Evolutionary conservation across 1,140 invertebrate genomes (phyloP).

Genomic region (Euglossa dilemma): DNA sequence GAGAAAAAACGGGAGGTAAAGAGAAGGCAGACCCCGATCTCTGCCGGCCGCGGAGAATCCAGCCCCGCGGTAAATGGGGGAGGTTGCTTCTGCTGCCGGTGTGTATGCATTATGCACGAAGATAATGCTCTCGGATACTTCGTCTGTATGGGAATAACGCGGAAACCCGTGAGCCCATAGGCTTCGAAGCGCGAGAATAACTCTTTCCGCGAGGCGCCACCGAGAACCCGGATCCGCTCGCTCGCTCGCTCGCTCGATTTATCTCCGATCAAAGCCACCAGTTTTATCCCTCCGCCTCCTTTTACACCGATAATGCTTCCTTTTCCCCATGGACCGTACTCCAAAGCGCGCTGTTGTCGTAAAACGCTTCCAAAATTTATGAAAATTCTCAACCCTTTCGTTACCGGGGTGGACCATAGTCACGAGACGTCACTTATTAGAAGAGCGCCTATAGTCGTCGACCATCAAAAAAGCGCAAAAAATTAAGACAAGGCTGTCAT

Average conservation of each 20-base stretch:
- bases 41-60: conserved; percentile 56
- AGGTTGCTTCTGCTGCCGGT: conserved; percentile 66
- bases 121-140: conserved; percentile 83
- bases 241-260: not conserved
- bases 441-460: too few species aligned
- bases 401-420: too few species aligned
- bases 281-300: not conserved
- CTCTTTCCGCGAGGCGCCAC: conserved; percentile 54
- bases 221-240: conserved; percentile 30
- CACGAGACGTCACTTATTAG: too few species aligned
- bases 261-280: not conserved
- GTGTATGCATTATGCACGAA: conserved; percentile 83
- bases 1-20: conserved; percentile 57
- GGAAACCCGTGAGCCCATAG: conserved; percentile 71
- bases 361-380: too few species aligned
- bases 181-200: conserved; percentile 57
- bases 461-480: too few species aligned
- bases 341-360: too few species aligned
- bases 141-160: conserved; percentile 82
- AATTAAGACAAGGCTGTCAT: too few species aligned
- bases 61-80: conserved; percentile 58
- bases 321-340: too few species aligned
- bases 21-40: conserved; percentile 7
- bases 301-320: too few species aligned
- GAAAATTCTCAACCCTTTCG: too few species aligned